Evolutionary conservation across 2,113 vertebrate species (phyloP).

Genomic region (Neogale vison): DNA sequence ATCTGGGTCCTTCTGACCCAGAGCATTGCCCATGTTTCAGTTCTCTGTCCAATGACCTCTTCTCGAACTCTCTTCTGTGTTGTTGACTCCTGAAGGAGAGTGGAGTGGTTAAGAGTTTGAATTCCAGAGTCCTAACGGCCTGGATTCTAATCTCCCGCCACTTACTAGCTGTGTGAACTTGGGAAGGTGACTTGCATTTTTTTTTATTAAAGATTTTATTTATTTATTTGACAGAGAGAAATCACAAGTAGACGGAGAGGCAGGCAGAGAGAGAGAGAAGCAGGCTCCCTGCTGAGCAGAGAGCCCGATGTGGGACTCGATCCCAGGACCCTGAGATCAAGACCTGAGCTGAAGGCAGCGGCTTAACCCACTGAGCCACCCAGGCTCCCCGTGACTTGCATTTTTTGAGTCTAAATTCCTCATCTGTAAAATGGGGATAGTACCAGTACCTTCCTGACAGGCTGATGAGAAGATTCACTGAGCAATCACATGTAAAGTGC

Average conservation of each 20-base stretch:
- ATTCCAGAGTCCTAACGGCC: not conserved
- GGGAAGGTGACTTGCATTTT: not conserved
- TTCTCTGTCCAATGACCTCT: not conserved
- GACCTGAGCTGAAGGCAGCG: too few species aligned
- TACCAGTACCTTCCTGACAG: not conserved
- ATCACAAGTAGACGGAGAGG: too few species aligned
- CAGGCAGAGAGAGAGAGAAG: too few species aligned
- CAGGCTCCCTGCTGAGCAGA: too few species aligned
- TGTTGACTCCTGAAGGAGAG: not conserved
- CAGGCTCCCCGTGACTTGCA: slow-evolving; percentile 28
- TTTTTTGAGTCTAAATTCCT: slow-evolving; percentile 27
- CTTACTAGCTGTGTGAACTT: slow-evolving; percentile 25
- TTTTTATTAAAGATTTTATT: too few species aligned
- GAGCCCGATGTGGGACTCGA: too few species aligned
- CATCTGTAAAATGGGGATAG: slow-evolving; percentile 26
- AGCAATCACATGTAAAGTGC: not conserved
- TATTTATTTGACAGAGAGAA: too few species aligned
- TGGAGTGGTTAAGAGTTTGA: not conserved
- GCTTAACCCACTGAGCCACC: too few species aligned
- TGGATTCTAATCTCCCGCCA: not conserved
- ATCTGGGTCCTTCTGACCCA: not conserved
- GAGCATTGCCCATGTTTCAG: not conserved
- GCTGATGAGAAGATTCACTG: not conserved
- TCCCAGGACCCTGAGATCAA: too few species aligned
- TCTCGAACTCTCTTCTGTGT: not conserved